Base-by-base conservation (phyloP, 2,113 vertebrate genomes). In the Erythrocercus mccallii region DNA sequence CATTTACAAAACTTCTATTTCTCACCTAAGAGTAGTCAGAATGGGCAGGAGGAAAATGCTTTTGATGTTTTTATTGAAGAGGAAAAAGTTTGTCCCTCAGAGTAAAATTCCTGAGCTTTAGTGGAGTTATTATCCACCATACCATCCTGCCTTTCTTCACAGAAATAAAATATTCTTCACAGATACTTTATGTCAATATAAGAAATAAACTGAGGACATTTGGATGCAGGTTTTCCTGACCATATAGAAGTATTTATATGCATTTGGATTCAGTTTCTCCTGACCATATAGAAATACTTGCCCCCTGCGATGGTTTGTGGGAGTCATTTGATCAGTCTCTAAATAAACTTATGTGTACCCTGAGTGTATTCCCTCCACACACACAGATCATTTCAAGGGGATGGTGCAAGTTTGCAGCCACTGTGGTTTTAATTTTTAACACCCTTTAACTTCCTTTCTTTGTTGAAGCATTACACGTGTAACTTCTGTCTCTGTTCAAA, bases 301-400 rank as follows among this genome's bases (percentile, higher is more conserved):
- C 40, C 33, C 45, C 40, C 2, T 7, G 23, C 28, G 6, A 7
- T 74, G 30, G 2, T 79, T 66, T 70, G 28, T 68, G 45, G 37
- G n/a, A 51, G 5, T 37, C 35, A 11, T 15, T 33, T 12, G 24
- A 24, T 50, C 12, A 14, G 14, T 62, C 12, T 62, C 25, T 47
- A 31, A 69, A 74, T 33, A 38, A 81, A 37, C 27, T 45, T 3
- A 3, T 13, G 18, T 15, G 16, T 37, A 44, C 0, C 0, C 17
- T 12, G 28, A 44, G 27, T 15, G 10, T 68, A 35, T 58, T 72
- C 44, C 51, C 47, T 73, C 44, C 4, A 4, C 19, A 24, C 40
- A 12, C 25, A 14, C 3, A 1, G 51, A 4, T 37, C 20, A 70
- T 69, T 60, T 56, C 50, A 64, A 57, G 65, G 37, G 47, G n/a